A percentile compares a stretch with the other conserved stretches of the same genome.
Evolutionary conservation across 2,113 vertebrate genomes (phyloP).

Genomic region (Corvus cornix): DNA sequence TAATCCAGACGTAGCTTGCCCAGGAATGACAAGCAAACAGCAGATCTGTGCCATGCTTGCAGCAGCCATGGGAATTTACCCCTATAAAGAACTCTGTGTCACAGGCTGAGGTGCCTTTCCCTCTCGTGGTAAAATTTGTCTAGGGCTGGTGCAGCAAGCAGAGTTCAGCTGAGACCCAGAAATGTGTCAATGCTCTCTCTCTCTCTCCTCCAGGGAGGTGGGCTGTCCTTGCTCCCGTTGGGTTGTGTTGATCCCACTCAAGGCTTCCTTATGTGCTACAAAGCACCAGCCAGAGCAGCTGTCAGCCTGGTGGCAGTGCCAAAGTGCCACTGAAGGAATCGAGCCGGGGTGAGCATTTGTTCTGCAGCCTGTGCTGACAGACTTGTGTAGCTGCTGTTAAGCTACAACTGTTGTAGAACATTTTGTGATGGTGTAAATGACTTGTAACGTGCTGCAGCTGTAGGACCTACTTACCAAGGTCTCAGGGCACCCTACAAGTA

Average conservation of each 20-base stretch:
- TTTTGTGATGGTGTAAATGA: background rate
- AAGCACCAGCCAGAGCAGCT: background rate
- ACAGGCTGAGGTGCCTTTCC: background rate
- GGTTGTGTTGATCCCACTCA: background rate
- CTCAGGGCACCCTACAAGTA: fast-evolving
- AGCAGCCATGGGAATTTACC: background rate
- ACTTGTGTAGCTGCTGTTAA: background rate
- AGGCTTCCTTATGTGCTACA: background rate
- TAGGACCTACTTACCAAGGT: background rate
- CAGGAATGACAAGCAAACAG: background rate
- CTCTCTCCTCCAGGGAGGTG: background rate
- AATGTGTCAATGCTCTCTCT: fast-evolving
- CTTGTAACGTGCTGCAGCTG: background rate
- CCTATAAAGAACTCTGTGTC: background rate
- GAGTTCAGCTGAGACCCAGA: background rate
- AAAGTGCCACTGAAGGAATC: background rate
- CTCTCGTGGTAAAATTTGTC: background rate
- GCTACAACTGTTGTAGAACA: background rate
- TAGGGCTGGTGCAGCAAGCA: background rate
- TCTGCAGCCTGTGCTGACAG: background rate
- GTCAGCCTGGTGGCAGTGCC: background rate
- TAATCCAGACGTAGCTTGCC: background rate
- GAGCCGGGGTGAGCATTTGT: background rate
- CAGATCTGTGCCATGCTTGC: fast-evolving
- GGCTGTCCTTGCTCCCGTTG: background rate